These are phyloP conservation scores for Phenacoccus solenopsis DNA, from an alignment of 1,140 invertebrate genomes.

Conservation along the genomic window DNA sequence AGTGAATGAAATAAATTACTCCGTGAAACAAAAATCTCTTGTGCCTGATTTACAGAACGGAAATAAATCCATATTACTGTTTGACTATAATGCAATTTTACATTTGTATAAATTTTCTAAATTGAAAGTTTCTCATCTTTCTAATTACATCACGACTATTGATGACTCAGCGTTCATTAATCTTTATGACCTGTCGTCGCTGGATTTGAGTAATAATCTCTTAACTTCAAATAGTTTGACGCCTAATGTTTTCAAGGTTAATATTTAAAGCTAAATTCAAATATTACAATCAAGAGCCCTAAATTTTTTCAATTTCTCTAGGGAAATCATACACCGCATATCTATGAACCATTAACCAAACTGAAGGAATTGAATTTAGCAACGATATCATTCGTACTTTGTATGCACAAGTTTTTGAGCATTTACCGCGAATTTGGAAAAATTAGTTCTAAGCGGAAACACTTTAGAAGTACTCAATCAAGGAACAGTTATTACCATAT, in stretches of 20 bases:
- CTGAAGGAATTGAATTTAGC: conserved; percentile 46
- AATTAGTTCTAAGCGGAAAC: conserved; percentile 52
- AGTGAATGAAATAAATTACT: neutral
- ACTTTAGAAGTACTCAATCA: conserved; percentile 46
- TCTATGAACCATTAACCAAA: conserved; percentile 45
- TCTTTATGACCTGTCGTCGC: conserved; percentile 42
- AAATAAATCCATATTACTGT: neutral
- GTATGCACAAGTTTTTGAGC: conserved; percentile 55
- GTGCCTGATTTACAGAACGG: neutral
- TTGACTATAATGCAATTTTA: neutral
- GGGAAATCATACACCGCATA: conserved; percentile 42
- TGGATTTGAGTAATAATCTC: conserved; percentile 56
- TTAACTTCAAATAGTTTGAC: conserved; percentile 41
- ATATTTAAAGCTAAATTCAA: too few relatives aligned
- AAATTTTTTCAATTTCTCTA: too few relatives aligned
- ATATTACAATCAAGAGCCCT: too few relatives aligned
- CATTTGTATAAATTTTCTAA: conserved; percentile 4
- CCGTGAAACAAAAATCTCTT: neutral
- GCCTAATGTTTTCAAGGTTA: conserved; percentile 52
- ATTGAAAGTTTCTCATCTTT: conserved; percentile 30
- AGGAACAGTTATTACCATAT: conserved; percentile 45
- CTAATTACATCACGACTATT: conserved; percentile 45
- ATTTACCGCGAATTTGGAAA: conserved; percentile 46
- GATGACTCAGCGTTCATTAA: conserved; percentile 45
- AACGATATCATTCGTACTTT: conserved; percentile 51